These are phyloP conservation scores for Melanotaenia duboulayi DNA, from an alignment of 2,113 vertebrate genomes.

Conservation along the genomic window DNA sequence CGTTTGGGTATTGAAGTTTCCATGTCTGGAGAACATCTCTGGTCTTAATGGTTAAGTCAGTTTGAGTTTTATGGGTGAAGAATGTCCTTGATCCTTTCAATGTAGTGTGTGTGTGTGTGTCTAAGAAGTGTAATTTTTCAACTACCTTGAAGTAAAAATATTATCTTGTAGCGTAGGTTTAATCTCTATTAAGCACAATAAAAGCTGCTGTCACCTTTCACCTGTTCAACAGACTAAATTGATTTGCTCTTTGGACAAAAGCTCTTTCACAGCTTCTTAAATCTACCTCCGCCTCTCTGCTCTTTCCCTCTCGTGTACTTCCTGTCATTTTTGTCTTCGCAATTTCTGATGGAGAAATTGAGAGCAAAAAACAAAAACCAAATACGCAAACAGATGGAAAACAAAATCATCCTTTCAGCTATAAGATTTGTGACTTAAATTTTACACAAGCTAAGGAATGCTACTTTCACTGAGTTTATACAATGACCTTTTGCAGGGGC, in stretches of 20 bases:
- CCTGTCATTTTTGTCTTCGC: constrained; percentile 11
- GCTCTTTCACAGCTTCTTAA: constrained; percentile 5
- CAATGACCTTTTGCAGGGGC: no score
- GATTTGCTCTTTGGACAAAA: constrained; percentile 17
- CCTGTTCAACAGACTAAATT: constrained; percentile 9
- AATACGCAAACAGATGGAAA: constrained; percentile 20
- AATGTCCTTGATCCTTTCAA: no score
- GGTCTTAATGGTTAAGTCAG: not conserved
- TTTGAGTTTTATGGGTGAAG: not conserved
- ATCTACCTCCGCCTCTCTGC: not conserved
- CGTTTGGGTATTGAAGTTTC: no score
- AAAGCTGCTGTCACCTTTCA: constrained; percentile 4
- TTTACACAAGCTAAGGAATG: not conserved
- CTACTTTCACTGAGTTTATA: not conserved
- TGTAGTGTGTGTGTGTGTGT: not conserved
- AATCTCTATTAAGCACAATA: constrained; percentile 31
- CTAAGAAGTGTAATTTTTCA: not conserved
- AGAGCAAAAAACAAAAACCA: constrained; percentile 7
- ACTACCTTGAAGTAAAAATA: constrained; percentile 25
- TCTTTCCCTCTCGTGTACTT: constrained; percentile 4
- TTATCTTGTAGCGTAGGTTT: constrained; percentile 12
- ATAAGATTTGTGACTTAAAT: constrained; percentile 1
- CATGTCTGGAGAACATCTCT: no score
- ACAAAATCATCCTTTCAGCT: constrained; percentile 26
- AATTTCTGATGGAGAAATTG: constrained; percentile 13